A percentile compares a stretch with the other conserved stretches of the same genome.
These are phyloP conservation scores for Chaetops frenatus DNA, from an alignment of 2,113 vertebrate species.

Conservation along the genomic window DNA sequence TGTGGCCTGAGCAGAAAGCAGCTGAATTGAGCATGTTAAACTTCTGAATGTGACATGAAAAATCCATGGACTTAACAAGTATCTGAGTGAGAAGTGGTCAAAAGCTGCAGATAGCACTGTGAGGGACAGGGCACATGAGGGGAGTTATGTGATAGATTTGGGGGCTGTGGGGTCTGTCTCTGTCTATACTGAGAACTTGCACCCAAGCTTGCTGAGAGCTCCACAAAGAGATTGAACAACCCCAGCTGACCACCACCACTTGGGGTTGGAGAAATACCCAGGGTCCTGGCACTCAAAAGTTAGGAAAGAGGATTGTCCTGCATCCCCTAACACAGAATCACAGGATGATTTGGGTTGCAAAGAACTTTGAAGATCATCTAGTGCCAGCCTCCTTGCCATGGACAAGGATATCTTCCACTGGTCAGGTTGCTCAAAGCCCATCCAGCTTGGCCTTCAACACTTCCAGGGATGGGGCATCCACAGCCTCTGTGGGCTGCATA, in stretches of 20 bases:
- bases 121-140: accelerated
- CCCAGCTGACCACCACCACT: accelerated
- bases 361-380: neutral
- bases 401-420: neutral
- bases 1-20: neutral
- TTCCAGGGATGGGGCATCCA: neutral
- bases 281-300: neutral
- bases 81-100: neutral
- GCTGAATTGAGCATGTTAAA: neutral
- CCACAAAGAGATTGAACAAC: neutral
- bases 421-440: neutral
- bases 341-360: neutral
- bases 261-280: neutral
- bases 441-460: neutral
- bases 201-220: accelerated
- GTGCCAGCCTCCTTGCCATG: neutral
- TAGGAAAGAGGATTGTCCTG: neutral
- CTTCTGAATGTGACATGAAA: neutral
- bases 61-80: neutral
- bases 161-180: neutral
- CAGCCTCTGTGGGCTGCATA: neutral
- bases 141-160: neutral
- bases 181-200: neutral
- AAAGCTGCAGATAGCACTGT: neutral
- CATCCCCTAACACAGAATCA: neutral